Conservation (phyloP, 1,140 invertebrate species). For the Phymastichus coffea region DNA sequence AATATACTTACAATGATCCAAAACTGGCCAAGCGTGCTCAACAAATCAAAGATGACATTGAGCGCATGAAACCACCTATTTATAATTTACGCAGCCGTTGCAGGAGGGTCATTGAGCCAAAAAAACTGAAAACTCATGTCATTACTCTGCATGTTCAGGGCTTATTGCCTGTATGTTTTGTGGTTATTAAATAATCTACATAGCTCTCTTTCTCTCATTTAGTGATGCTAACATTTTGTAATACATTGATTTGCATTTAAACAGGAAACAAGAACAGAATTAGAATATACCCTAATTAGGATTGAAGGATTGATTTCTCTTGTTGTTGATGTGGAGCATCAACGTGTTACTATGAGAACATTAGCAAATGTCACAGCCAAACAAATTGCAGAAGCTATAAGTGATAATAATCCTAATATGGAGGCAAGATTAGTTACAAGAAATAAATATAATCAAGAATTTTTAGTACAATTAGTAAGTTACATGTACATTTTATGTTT, state of each 20-base stretch:
- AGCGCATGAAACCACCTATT: constrained; percentile 55
- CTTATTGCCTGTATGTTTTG: constrained; percentile 48
- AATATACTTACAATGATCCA: constrained; percentile 45
- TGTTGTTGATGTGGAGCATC: constrained; percentile 56
- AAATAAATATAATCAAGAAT: constrained; percentile 58
- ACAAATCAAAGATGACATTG: constrained; percentile 49
- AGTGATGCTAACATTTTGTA: background rate
- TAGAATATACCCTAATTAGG: constrained; percentile 52
- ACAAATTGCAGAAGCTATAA: constrained; percentile 54
- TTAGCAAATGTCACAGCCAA: constrained; percentile 50
- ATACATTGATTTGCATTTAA: too few species aligned
- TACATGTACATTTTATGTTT: background rate
- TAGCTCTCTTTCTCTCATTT: background rate
- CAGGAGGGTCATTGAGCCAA: constrained; percentile 52
- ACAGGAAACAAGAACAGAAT: constrained; percentile 52
- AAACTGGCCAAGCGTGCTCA: constrained; percentile 48
- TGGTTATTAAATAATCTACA: background rate
- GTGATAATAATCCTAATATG: constrained; percentile 49
- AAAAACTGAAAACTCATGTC: constrained; percentile 53
- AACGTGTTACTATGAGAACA: constrained; percentile 54
- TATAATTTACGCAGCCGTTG: constrained; percentile 53
- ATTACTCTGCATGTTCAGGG: constrained; percentile 52
- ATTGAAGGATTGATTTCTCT: constrained; percentile 54
- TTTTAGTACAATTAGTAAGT: constrained; percentile 50
- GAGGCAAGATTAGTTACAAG: constrained; percentile 54